Base-by-base conservation (phyloP, 2,113 vertebrate genomes). In the Bos javanicus region DNA sequence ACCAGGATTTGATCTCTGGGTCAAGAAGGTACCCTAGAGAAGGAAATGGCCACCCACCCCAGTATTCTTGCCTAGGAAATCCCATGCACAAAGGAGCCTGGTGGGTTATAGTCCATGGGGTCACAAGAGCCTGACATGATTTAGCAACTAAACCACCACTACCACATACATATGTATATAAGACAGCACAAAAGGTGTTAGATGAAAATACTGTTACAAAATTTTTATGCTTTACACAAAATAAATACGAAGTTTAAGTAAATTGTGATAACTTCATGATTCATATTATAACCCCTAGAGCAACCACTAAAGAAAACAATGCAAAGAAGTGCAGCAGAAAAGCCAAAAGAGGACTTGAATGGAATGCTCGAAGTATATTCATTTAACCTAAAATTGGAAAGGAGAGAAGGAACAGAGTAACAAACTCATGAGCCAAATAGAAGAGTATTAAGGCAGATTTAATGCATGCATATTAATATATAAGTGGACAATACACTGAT, bases 281-380 rank as follows among this genome's bases (percentile, higher is more conserved):
- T 88, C 21, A 25, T n/a, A 50, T 3, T 76, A 23, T 96, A 80
- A 56, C 85, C 54, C 50, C 26, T 88, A 74, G 26, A 95, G 13
- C 43, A 91, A 85, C 6, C 3, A 36, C 46, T 93, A 36, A 95
- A 67, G 62, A 91, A 96, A 96, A 33, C 16, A 97, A 64, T 43
- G 6, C 12, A 90, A 93, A 16, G 5, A 43, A 56, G 1, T 82
- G n/a, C 5, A 97, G 80, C 9, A 62, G 54, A 89, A 86, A 54
- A 57, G 12, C 25, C 57, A 59, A 94, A 39, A 39, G 12, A 54
- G 13, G 19, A 87, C 84, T 93, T 4, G 76, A 84, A 76, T 76
- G 6, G 3, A 82, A 90, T 30, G 25, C 2, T 25, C 25, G 86
- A 96, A 82, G 89, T 43, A 48, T 28, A 60, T 86, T 57, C 92